These are phyloP conservation scores for Drosophila pandora DNA, from an alignment of 1,140 invertebrate genomes.

Conservation along the genomic window DNA sequence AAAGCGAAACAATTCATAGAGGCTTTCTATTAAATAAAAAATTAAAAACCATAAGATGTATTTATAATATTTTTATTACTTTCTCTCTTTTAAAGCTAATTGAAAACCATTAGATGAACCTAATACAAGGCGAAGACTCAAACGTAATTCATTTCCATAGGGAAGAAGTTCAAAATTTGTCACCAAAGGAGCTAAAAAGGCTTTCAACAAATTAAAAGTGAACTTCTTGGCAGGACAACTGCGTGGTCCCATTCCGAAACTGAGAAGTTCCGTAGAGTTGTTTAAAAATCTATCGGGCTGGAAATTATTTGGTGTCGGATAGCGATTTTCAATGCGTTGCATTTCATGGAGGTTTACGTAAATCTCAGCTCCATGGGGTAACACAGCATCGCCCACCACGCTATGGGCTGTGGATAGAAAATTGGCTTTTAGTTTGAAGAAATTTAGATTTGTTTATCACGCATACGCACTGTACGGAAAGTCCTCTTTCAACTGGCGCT, in stretches of 20 bases:
- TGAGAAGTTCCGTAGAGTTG: conserved; percentile 36
- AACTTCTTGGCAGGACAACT: conserved; percentile 55
- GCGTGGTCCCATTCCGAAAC: conserved; percentile 55
- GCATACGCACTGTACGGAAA: conserved; percentile 47
- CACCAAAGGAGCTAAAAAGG: conserved; percentile 40
- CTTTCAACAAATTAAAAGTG: conserved; percentile 44
- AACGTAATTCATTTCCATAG: conserved; percentile 42
- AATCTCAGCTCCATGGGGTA: conserved; percentile 56
- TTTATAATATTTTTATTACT: background rate
- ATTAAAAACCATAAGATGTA: background rate
- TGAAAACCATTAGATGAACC: conserved; percentile 66
- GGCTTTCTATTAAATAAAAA: background rate
- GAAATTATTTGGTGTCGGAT: conserved; percentile 22
- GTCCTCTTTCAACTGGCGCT: conserved; percentile 33
- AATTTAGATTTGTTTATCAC: background rate
- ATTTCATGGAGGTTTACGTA: conserved; percentile 64
- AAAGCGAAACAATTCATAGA: conserved; percentile 9
- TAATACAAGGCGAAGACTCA: conserved; percentile 29
- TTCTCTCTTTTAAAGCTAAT: conserved; percentile 40
- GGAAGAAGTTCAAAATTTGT: conserved; percentile 54
- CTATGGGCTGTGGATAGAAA: conserved; percentile 39
- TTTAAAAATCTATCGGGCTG: conserved; percentile 45
- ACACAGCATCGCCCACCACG: conserved; percentile 31
- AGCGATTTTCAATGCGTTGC: conserved; percentile 42
- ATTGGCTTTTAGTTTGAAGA: background rate